Evolutionary conservation across 92 coral and sea anemone genomes (phyloP).

Genomic region (Actinernus sp.): DNA sequence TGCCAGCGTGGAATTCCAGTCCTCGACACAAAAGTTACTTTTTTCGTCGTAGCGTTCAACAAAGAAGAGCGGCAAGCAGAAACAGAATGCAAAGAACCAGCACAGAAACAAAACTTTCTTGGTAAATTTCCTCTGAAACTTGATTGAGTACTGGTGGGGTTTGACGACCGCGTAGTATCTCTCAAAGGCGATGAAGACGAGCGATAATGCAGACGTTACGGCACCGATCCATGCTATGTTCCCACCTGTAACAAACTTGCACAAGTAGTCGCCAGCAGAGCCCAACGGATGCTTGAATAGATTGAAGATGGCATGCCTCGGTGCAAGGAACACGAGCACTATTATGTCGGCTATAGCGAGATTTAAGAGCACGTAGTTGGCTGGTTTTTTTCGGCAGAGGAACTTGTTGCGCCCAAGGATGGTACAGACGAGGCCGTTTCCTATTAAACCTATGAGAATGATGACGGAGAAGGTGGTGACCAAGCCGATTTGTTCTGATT

Average conservation of each 20-base stretch:
- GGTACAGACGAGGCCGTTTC: conserved; percentile 20
- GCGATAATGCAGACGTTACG: conserved; percentile 31
- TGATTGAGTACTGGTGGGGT: conserved; percentile 18
- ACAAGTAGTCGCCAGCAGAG: conserved; percentile 8
- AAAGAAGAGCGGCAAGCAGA: conserved; percentile 32
- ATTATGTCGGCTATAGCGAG: conserved; percentile 29
- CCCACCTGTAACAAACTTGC: conserved; percentile 41
- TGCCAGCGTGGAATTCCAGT: conserved; percentile 7
- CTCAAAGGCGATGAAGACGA: conserved; percentile 33
- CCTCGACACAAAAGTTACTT: conserved; percentile 27
- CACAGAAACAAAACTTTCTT: background rate
- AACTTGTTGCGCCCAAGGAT: conserved; percentile 22
- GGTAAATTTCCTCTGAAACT: conserved; percentile 4
- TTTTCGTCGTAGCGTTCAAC: conserved; percentile 11
- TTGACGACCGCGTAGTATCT: conserved; percentile 37
- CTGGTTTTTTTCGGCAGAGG: conserved; percentile 18
- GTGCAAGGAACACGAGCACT: conserved; percentile 28
- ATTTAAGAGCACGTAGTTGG: conserved; percentile 21
- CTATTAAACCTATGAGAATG: conserved; percentile 13
- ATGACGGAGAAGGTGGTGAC: conserved; percentile 12
- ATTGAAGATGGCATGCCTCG: conserved; percentile 32
- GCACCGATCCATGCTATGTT: conserved; percentile 53
- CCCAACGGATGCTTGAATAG: conserved; percentile 12
- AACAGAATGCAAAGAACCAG: conserved; percentile 24
- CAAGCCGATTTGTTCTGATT: background rate